Percentiles rank a stretch among this genome's conserved stretches.
phyloP scores from a whole-genome alignment of 2,113 vertebrate genomes.

The Proteles cristata region DNA sequence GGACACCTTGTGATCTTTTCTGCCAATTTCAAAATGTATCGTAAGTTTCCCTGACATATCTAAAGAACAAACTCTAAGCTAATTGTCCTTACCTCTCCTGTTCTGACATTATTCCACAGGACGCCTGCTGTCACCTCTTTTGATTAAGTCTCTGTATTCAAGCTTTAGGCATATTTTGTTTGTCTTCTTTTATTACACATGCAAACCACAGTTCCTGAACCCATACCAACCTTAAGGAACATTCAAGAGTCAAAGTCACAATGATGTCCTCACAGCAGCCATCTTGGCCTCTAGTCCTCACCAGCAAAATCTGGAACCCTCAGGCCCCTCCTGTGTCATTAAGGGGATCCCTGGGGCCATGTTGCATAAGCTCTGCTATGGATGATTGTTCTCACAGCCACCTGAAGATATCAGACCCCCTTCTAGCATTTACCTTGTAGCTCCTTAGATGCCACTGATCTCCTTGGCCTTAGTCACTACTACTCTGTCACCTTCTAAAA shows the following conservation, averaged over 20 bases:
- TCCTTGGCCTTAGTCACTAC: neutral
- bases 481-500: neutral
- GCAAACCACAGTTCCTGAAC: neutral
- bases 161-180: neutral
- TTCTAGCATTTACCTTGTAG: neutral
- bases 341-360: neutral
- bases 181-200: neutral
- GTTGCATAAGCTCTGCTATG: neutral
- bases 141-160: neutral
- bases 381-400: neutral
- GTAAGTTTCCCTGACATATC: neutral
- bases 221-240: neutral
- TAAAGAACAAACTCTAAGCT: neutral
- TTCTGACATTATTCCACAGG: neutral
- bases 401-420: neutral
- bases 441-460: neutral
- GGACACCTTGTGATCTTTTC: neutral
- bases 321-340: too few species aligned
- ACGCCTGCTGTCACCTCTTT: neutral
- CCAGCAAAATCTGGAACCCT: neutral
- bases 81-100: neutral
- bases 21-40: neutral
- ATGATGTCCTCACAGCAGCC: neutral
- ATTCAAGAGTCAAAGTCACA: neutral
- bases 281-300: neutral